Percentiles rank a stretch among this genome's conserved stretches.
Evolutionary conservation across 2,888 invertebrate genomes (phyloP).

Genomic region (Cheilosia vulpina): DNA sequence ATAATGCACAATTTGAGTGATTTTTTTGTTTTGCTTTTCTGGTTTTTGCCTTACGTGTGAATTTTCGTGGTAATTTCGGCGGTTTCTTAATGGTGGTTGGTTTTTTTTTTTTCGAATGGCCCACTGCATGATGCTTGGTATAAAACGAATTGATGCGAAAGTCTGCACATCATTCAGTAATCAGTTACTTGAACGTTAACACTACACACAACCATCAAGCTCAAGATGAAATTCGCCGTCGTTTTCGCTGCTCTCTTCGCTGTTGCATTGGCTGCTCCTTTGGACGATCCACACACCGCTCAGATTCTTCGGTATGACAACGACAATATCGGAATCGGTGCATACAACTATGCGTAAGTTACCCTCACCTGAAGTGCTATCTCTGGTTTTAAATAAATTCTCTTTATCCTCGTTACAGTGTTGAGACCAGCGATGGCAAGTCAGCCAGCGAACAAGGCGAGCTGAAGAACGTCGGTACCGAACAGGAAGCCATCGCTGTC

Average conservation of each 20-base stretch:
- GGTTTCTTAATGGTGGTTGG: slow-evolving; percentile 20
- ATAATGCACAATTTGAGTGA: slow-evolving; percentile 48
- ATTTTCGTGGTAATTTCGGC: slow-evolving; percentile 41
- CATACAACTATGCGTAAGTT: slow-evolving; percentile 86
- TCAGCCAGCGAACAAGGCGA: slow-evolving; percentile 84
- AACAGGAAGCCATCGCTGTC: slow-evolving; percentile 85
- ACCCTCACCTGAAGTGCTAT: not conserved
- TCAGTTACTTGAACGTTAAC: slow-evolving; percentile 61
- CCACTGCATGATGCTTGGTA: slow-evolving; percentile 38
- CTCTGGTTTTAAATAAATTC: not conserved
- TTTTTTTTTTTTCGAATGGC: slow-evolving; percentile 12
- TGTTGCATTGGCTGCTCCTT: slow-evolving; percentile 79
- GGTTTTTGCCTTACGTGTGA: slow-evolving; percentile 39
- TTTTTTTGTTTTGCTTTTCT: not conserved
- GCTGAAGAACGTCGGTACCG: slow-evolving; percentile 85
- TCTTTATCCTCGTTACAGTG: slow-evolving; percentile 70
- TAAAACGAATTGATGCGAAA: slow-evolving; percentile 69
- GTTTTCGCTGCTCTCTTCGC: slow-evolving; percentile 80
- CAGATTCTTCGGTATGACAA: slow-evolving; percentile 82
- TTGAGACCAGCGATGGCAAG: slow-evolving; percentile 85
- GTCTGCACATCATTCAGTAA: slow-evolving; percentile 69
- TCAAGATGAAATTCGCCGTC: slow-evolving; percentile 80
- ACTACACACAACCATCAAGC: not conserved
- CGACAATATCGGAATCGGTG: slow-evolving; percentile 85
- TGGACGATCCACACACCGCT: slow-evolving; percentile 77